Conservation (phyloP, 1,140 invertebrate species). For the Maniola jurtina region DNA sequence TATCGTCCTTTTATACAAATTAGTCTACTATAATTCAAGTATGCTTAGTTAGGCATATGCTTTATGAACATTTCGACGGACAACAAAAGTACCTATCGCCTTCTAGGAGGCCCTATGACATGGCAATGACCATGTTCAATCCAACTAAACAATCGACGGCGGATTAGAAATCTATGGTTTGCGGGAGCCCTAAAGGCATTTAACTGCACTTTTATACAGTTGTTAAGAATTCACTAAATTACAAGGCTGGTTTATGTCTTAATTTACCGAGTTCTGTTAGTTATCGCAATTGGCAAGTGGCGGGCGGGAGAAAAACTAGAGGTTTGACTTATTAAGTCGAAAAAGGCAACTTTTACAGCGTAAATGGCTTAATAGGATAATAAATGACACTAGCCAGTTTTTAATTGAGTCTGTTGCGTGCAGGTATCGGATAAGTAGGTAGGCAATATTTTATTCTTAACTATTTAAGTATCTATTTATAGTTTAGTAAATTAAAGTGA, state of each 20-base stretch:
- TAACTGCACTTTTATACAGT: conserved; percentile 20
- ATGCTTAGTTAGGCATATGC: no score
- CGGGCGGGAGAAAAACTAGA: conserved; percentile 23
- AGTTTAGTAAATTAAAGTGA: neutral
- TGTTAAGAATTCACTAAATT: conserved; percentile 41
- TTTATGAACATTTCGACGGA: no score
- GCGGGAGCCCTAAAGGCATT: conserved; percentile 11
- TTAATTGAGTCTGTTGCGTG: conserved; percentile 19
- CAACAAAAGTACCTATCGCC: no score
- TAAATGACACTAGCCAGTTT: conserved; percentile 30
- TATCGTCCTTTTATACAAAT: no score
- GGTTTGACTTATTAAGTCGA: conserved; percentile 24
- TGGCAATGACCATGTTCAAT: no score
- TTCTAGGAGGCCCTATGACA: no score
- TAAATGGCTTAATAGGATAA: conserved; percentile 32
- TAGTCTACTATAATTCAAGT: no score
- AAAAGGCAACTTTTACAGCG: conserved; percentile 27
- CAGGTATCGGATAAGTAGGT: conserved; percentile 21
- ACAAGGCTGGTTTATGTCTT: conserved; percentile 39
- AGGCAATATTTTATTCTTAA: neutral
- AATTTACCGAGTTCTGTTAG: conserved; percentile 37
- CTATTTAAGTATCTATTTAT: no score
- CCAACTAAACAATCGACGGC: no score
- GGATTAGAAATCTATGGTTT: neutral
- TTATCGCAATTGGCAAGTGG: conserved; percentile 24